A percentile compares a stretch with the other conserved stretches of the same genome.
These are phyloP conservation scores for Pyrrhosoma nymphula DNA, from an alignment of 2,888 invertebrate genomes.

Conservation along the genomic window DNA sequence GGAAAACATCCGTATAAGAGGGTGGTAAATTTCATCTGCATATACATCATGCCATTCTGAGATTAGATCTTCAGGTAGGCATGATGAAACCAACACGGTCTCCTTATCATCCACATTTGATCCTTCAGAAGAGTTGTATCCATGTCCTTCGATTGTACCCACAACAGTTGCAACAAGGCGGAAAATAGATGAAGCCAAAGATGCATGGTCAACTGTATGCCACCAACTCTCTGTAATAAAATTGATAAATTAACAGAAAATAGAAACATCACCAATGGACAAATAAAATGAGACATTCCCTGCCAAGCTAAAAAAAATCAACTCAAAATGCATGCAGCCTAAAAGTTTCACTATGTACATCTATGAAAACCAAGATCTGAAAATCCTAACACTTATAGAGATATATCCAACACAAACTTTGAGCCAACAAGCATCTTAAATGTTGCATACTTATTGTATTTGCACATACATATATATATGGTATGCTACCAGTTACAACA, in stretches of 20 bases:
- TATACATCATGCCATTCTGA: slow-evolving; percentile 90
- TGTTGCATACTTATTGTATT: too few species aligned
- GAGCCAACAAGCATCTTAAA: too few species aligned
- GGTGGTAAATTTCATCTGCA: slow-evolving; percentile 82
- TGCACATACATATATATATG: too few species aligned
- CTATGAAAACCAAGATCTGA: too few species aligned
- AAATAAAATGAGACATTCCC: neutral
- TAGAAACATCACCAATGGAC: neutral
- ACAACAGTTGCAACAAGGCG: slow-evolving; percentile 73
- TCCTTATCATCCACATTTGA: slow-evolving; percentile 74
- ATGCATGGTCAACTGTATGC: slow-evolving; percentile 26
- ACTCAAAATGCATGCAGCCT: too few species aligned
- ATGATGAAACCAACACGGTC: slow-evolving; percentile 75
- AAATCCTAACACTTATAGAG: too few species aligned
- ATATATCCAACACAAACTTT: too few species aligned
- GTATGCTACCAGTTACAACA: too few species aligned
- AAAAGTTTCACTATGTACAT: too few species aligned
- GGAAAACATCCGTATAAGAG: slow-evolving; percentile 80
- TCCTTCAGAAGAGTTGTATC: slow-evolving; percentile 77
- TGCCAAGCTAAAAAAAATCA: too few species aligned
- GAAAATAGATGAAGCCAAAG: slow-evolving; percentile 50
- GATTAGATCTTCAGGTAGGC: slow-evolving; percentile 78
- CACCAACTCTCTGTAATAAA: slow-evolving; percentile 38
- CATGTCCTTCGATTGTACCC: slow-evolving; percentile 79
- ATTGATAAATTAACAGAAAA: neutral